Base-by-base conservation (phyloP, 1,140 invertebrate genomes). In the Zaprionus africanus region DNA sequence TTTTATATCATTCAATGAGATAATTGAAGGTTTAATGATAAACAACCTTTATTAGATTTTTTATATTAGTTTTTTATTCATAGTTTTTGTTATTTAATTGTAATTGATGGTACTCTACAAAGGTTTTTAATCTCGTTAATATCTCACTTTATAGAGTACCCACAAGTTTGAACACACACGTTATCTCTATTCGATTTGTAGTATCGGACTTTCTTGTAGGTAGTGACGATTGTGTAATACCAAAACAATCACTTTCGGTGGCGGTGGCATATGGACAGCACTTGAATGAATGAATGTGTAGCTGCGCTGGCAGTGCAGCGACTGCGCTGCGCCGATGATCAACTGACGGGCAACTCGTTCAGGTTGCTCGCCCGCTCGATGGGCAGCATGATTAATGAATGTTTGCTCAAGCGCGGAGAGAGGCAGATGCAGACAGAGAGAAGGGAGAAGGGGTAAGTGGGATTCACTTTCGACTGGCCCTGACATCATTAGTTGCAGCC, bases 181-280 rank as follows among this genome's bases (percentile, higher is more conserved):
- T 65, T 19, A 17, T 22, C 41, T 17, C n/a, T 17, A 7, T n/a
- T 43, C 24, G 28, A 41, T 5, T 38, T 54, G n/a, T 31, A 2
- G n/a, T 58, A 51, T 51, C 62, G 34, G n/a, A 71, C 69, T 77
- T 77, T 77, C 74, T 60, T 71, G 68, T 71, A 57, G 58, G 46
- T 60, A 43, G 54, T 59, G 64, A 41, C 58, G 62, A 72, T 79
- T 79, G 67, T 79, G 68, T 64, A 79, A 79, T 73, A 57, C 38
- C 22, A 46, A 76, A 79, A 79, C 77, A 79, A 79, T 79, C 77
- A 73, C 74, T 79, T 79, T 77, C 53, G 75, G 74, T 49, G 54
- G n/a, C 46, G 46, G 13, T 41, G 38, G 22, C 46, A 51, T 54
- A 77, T 58, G 77, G 67, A 61, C 73, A 66, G 77, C 73, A 76